Conservation (phyloP, 2,113 vertebrate genomes). For the Synodontis membranacea region DNA sequence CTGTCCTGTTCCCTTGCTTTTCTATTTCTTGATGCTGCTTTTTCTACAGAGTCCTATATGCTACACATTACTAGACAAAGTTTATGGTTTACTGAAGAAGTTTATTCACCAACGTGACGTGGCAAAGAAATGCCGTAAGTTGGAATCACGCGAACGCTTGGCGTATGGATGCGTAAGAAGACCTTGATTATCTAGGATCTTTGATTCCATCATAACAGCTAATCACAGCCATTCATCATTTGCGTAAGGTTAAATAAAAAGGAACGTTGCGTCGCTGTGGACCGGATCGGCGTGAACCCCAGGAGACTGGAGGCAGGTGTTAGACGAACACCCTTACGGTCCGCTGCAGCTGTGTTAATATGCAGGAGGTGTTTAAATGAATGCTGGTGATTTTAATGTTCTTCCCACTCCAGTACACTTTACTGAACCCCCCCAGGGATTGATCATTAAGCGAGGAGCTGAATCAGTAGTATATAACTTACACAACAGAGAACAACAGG, state of each 20-base stretch:
- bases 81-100: background rate
- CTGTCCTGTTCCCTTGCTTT: no score
- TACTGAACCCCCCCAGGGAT: constrained; percentile 7
- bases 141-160: background rate
- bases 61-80: background rate
- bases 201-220: background rate
- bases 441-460: constrained; percentile 1
- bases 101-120: no score
- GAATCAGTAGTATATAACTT: background rate
- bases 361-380: constrained; percentile 17
- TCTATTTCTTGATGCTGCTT: background rate
- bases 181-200: background rate
- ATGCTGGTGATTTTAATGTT: constrained; percentile 16
- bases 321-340: background rate
- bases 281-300: background rate
- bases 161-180: background rate
- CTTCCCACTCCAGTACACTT: constrained; percentile 13
- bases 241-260: background rate
- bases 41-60: background rate
- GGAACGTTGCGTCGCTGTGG: background rate
- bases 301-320: constrained; percentile 21
- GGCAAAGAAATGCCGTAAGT: background rate
- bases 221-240: background rate
- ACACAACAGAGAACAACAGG: background rate
- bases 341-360: background rate